Percentiles rank a stretch among this genome's conserved stretches.
phyloP scores from a whole-genome alignment of 2,888 invertebrate genomes.

The Tipula helvola region DNA sequence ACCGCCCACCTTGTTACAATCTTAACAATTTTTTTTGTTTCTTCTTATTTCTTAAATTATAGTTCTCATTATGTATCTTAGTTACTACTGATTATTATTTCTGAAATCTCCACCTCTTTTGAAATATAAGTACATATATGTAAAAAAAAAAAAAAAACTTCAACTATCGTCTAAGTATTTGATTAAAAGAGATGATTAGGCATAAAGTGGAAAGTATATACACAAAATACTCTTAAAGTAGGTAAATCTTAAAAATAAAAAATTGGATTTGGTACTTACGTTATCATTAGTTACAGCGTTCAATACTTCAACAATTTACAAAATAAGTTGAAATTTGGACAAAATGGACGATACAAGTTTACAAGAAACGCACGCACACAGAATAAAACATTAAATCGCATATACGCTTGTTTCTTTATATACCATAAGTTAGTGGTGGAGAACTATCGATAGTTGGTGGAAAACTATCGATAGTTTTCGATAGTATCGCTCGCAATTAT shows the following conservation, averaged over 20 bases:
- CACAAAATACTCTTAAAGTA: neutral
- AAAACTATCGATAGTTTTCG: too few species aligned
- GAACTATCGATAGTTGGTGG: too few species aligned
- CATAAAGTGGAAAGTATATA: neutral
- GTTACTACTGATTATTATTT: neutral
- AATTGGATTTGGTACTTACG: neutral
- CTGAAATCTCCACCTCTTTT: neutral
- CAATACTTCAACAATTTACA: neutral
- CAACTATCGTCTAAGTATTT: neutral
- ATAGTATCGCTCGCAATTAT: too few species aligned
- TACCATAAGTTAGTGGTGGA: too few species aligned
- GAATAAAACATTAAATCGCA: too few species aligned
- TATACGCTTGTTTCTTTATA: too few species aligned
- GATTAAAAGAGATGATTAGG: neutral
- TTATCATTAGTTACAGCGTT: neutral
- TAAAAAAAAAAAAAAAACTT: neutral
- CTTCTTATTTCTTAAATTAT: neutral
- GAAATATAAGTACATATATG: neutral
- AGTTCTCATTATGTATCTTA: neutral
- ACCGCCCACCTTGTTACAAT: neutral
- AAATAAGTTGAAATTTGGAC: neutral
- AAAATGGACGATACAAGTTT: neutral
- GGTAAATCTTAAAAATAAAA: neutral
- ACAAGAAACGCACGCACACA: too few species aligned
- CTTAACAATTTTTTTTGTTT: neutral